Evolutionary conservation across 2,113 vertebrate species (phyloP).

Genomic region (Aspiorhynchus laticeps): DNA sequence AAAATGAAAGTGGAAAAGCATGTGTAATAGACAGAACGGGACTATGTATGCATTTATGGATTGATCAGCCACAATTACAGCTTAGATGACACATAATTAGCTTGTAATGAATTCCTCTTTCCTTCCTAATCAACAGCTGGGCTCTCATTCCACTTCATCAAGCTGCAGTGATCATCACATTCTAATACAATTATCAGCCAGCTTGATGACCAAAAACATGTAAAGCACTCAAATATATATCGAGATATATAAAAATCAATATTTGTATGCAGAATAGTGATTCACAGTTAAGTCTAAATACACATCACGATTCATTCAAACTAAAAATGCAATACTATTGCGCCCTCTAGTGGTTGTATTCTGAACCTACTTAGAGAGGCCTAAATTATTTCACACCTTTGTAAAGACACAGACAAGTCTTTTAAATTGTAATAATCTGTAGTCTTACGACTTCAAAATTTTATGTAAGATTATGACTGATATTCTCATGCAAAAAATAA

Average conservation of each 20-base stretch:
- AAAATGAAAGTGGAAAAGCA: background rate
- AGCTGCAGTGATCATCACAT: conserved; percentile 8
- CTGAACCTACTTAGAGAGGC: background rate
- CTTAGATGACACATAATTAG: conserved; percentile 42
- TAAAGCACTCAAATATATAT: background rate
- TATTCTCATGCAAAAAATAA: background rate
- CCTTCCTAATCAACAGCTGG: conserved; percentile 43
- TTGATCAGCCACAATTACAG: conserved; percentile 4
- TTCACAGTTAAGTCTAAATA: background rate
- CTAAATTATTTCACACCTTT: background rate
- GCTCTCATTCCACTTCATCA: conserved; percentile 38
- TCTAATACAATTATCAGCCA: background rate
- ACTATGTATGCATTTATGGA: background rate
- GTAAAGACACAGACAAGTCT: background rate
- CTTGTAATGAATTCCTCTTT: conserved; percentile 40
- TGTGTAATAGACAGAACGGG: background rate
- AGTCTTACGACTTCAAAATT: background rate
- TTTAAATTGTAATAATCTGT: background rate
- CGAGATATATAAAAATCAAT: background rate
- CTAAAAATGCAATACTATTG: background rate
- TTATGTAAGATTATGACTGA: background rate
- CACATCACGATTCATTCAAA: background rate
- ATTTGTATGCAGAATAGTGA: background rate
- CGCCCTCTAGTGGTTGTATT: conserved; percentile 37
- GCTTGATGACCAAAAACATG: background rate